Conservation (phyloP, 2,113 vertebrate species). For the Fulica atra region DNA sequence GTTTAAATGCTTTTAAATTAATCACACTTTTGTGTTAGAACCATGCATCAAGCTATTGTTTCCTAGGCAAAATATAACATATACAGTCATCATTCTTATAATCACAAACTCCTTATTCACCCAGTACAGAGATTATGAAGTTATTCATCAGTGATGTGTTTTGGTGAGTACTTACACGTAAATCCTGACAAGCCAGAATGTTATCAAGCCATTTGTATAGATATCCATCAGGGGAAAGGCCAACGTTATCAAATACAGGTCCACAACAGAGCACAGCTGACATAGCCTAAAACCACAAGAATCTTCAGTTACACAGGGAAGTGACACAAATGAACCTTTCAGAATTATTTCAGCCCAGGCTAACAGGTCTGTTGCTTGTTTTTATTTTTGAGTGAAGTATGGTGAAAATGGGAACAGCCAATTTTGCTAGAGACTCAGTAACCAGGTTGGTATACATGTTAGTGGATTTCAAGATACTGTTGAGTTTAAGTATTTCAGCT, state of each 20-base stretch:
- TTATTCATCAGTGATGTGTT: not conserved
- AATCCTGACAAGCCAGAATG: slow-evolving; percentile 95
- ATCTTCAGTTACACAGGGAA: not conserved
- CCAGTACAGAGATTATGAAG: not conserved
- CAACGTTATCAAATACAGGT: slow-evolving; percentile 97
- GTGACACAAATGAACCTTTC: not conserved
- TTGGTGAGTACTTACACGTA: slow-evolving; percentile 81
- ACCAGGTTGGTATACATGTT: not conserved
- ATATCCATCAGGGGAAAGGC: slow-evolving; percentile 95
- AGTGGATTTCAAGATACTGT: not conserved
- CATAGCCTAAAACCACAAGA: slow-evolving; percentile 85
- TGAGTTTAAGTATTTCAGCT: not conserved
- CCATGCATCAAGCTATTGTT: not conserved
- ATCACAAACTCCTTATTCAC: not conserved
- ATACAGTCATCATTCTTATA: not conserved
- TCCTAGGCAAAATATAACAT: not conserved
- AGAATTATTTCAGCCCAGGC: not conserved
- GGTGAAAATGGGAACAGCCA: not conserved
- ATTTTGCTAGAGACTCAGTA: not conserved
- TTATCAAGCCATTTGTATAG: slow-evolving; percentile 99
- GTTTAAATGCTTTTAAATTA: not conserved
- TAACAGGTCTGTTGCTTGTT: not conserved
- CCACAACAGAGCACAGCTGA: slow-evolving; percentile 97
- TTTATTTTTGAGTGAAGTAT: not conserved
- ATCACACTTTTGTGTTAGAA: not conserved